These are phyloP conservation scores for Pygmarrhopalites habei DNA, from an alignment of 1,140 invertebrate species.

Conservation along the genomic window DNA sequence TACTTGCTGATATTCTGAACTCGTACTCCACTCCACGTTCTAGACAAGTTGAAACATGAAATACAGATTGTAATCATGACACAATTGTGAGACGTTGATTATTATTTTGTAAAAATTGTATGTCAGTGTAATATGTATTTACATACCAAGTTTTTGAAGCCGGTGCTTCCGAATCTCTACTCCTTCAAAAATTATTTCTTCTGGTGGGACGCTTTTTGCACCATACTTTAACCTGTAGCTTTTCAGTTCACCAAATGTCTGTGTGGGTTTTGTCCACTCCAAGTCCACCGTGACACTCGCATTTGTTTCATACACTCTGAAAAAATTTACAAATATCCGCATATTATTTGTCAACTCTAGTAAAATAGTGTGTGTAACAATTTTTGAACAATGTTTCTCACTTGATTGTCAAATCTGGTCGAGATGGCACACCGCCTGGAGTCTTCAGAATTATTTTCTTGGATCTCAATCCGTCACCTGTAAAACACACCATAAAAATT, in stretches of 20 bases:
- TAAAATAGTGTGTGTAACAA: background rate
- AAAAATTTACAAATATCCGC: constrained; percentile 6
- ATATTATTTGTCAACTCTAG: too few relatives aligned
- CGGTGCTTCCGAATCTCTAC: constrained; percentile 50
- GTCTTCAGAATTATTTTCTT: constrained; percentile 72
- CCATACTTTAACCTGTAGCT: constrained; percentile 83
- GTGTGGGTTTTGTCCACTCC: constrained; percentile 78
- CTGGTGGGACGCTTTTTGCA: constrained; percentile 48
- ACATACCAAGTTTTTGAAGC: constrained; percentile 53
- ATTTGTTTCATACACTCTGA: constrained; percentile 68
- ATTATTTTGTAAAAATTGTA: too few relatives aligned
- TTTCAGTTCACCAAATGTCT: constrained; percentile 77
- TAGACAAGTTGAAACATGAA: too few relatives aligned
- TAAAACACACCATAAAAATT: too few relatives aligned
- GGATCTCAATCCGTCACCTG: constrained; percentile 86
- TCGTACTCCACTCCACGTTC: constrained; percentile 84
- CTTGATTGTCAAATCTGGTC: constrained; percentile 78
- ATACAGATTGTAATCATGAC: too few relatives aligned
- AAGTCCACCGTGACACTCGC: constrained; percentile 77
- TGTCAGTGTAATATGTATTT: too few relatives aligned
- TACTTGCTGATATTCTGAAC: constrained; percentile 84
- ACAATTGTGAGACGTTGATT: too few relatives aligned
- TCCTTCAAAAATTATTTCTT: constrained; percentile 59
- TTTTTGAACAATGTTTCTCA: too few relatives aligned
- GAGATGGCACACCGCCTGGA: constrained; percentile 83